Base-by-base conservation (phyloP, 2,113 vertebrate species). In the Fregetta grallaria region DNA sequence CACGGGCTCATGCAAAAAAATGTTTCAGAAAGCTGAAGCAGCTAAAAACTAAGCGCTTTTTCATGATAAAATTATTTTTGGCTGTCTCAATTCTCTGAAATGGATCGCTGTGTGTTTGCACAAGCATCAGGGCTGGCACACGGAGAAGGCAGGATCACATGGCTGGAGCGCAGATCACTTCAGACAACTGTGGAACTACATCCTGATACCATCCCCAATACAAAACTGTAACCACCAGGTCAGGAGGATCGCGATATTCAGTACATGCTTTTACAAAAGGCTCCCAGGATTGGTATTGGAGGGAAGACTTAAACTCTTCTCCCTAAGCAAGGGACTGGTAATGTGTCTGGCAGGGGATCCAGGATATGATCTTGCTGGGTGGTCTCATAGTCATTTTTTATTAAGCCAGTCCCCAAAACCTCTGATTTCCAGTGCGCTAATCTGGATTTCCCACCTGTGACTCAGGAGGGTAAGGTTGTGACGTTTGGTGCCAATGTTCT, bases 1-100 rank as follows among this genome's bases (percentile, higher is more conserved):
- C 32, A 2, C 5, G 42, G 47, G 18, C 38, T n/a, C 4, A 0
- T 1, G 20, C n/a, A 58, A 59, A n/a, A 45, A 74, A 30, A 19
- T 15, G 11, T 16, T 73, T 50, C 68, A 68, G 53, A 84, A 52
- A 63, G 84, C 75, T 55, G 56, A 88, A 38, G n/a, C 38, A 45
- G 71, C 52, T 72, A 34, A 71, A 88, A 78, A 20, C 1, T 1
- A 22, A 38, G 32, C 13, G 10, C 6, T 59, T 67, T 49, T 47
- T 21, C 1, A 4, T 4, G 7, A 42, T 26, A 47, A 34, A 62
- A 45, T 25, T 26, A 27, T 16, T 84, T 70, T 42, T 63, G 52
- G n/a, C 56, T 55, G 14, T 55, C 47, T 78, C n/a, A 5, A 68
- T 53, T 92, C 61, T 58, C 45, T 34, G 9, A 32, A 11, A 36